A percentile compares a stretch with the other conserved stretches of the same genome.
Conservation (phyloP, 1,140 invertebrate genomes). For the Coelopa frigida region DNA sequence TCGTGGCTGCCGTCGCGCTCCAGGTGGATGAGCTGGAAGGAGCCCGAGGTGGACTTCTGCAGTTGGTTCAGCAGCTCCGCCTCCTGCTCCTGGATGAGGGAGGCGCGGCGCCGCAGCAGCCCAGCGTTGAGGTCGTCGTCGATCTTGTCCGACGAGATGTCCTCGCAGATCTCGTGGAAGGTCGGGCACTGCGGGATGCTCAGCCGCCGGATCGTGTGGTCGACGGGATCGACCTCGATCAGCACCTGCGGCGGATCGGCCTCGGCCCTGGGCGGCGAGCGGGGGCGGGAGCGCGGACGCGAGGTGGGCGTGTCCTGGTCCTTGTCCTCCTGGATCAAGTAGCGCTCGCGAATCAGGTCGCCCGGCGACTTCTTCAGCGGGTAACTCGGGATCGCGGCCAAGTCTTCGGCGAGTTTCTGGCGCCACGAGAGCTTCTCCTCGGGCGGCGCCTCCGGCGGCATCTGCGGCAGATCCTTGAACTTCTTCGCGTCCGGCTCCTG, state of each 20-base stretch:
- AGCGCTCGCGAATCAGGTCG: conserved; percentile 66
- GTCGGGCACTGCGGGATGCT: conserved; percentile 44
- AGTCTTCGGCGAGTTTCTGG: conserved; percentile 53
- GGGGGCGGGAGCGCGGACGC: not conserved
- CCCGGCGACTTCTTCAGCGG: conserved; percentile 58
- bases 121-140: conserved; percentile 50
- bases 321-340: conserved; percentile 55
- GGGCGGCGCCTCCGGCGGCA: conserved; percentile 9
- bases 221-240: conserved; percentile 8
- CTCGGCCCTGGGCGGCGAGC: too few relatives aligned
- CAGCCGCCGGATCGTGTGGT: conserved; percentile 23
- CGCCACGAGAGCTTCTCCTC: conserved; percentile 49
- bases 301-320: not conserved
- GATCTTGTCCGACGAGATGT: conserved; percentile 48
- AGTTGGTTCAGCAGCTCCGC: conserved; percentile 36
- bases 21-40: conserved; percentile 33
- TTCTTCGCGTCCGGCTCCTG: conserved; percentile 29
- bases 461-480: conserved; percentile 28
- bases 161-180: conserved; percentile 50
- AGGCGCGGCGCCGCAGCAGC: conserved; percentile 35
- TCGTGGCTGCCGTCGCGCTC: conserved; percentile 34
- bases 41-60: conserved; percentile 35
- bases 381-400: conserved; percentile 31
- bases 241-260: not conserved
- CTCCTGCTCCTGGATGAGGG: conserved; percentile 41